Percentiles rank a stretch among this genome's conserved stretches.
Conservation (phyloP, 2,888 invertebrate species). For the Seira musarum region DNA sequence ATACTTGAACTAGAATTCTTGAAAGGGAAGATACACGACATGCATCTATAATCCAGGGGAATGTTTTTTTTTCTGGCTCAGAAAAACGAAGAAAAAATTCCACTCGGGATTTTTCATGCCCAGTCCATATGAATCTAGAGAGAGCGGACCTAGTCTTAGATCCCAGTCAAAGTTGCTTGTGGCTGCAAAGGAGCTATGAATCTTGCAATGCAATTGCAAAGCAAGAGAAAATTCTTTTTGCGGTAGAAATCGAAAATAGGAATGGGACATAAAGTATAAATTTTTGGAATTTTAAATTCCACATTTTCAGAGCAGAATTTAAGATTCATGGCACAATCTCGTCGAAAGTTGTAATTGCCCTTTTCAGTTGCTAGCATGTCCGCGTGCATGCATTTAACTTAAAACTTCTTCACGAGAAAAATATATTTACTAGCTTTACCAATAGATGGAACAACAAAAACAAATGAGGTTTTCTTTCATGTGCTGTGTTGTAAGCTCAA, state of each 20-base stretch:
- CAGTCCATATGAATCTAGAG: constrained; percentile 9
- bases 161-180: constrained; percentile 38
- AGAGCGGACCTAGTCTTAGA: background rate
- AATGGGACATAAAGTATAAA: background rate
- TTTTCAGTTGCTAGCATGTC: constrained; percentile 1
- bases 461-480: no score
- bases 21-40: constrained; percentile 50
- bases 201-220: constrained; percentile 5
- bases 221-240: constrained; percentile 29
- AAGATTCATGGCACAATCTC: no score
- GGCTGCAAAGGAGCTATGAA: constrained; percentile 32
- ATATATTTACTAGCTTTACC: no score
- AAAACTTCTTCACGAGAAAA: no score
- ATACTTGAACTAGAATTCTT: constrained; percentile 39
- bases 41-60: constrained; percentile 60
- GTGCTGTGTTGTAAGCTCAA: no score
- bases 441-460: no score
- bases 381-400: background rate
- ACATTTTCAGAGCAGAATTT: no score
- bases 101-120: constrained; percentile 1
- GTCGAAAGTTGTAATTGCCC: no score
- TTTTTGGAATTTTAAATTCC: no score
- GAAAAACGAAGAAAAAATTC: constrained; percentile 30
- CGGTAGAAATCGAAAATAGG: no score
- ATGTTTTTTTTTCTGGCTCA: constrained; percentile 50